Base-by-base conservation (phyloP, 2,113 vertebrate genomes). In the Phoenicopterus ruber region DNA sequence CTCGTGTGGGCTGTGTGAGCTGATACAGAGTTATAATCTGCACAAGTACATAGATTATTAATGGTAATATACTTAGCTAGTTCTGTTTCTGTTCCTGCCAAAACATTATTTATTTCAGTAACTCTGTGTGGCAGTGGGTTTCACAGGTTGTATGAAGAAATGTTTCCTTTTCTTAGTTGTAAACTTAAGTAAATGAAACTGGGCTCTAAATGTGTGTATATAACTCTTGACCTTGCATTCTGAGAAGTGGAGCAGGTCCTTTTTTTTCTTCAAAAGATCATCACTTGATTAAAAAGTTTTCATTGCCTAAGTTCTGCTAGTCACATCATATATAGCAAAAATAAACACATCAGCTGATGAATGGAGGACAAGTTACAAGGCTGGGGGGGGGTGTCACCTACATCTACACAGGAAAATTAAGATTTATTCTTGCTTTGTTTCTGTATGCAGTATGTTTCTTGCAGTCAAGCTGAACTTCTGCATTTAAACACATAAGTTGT, bases 241-340 rank as follows among this genome's bases (percentile, higher is more conserved):
- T 93, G 44, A 86, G 66, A 73, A 88, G 94, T 73, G 80, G 50
- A 86, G 50, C 67, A 83, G 80, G 55, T 95, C 57, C 32, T 92
- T 47, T 78, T 85, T 92, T 90, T 88, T 58, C 63, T 90, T 88
- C 32, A 18, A 26, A 83, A 95, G 76, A 91, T 92, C 76, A 91
- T 94, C 76, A 88, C 59, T 95, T 91, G 86, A 91, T 94, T 96
- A 84, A 95, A 94, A 94, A 92, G 86, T 96, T 94, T 96, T 92
- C 69, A 21, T 91, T 96, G 83, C 94, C 42, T 38, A 36, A 94
- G 66, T 97, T 96, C 57, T 95, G 34, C 89, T 87, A 82, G 87
- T 91, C 91, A 95, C 77, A 85, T 91, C 87, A 72, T 66, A 67
- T 79, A 29, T 1, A 95, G 84, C 62, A 76, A 95, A 97, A 97